Base-by-base conservation (phyloP, 2,888 invertebrate genomes). In the Athrips mouffetella region DNA sequence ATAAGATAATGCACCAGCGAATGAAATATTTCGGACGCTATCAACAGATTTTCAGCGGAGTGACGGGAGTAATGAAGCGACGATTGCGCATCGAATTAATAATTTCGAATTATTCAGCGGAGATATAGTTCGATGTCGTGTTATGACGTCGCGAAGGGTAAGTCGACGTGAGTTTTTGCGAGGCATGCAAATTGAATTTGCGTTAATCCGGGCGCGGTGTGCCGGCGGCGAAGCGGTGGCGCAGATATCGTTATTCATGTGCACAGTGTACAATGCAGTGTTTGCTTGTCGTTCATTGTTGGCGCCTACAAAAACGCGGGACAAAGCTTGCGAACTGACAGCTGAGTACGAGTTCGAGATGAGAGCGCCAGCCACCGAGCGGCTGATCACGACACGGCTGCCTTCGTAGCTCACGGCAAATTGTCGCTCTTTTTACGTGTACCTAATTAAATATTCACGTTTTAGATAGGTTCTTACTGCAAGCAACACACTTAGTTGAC, bases 211-310 rank as follows among this genome's bases (percentile, higher is more conserved):
- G 63, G 68, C 65, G 65, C 63, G 64, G 65, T 64, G 63, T 73
- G 82, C 78, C 76, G 58, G 69, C 72, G 73, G 78, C 76, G 71
- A 66, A 58, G 60, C 58, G 62, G 60, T 64, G 65, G 57, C 52
- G 57, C 54, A 70, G 62, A 71, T 71, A 73, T 79, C 73, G 79
- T 79, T 85, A 86, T 86, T 84, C 85, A 86, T 84, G 74, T 66
- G 70, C 63, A 63, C 61, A 59, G 64, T 59, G 63, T 63, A 82
- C 84, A 86, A 83, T 80, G 65, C 69, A 55, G 63, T 86, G 84
- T 86, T 87, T 85, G 79, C 80, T 84, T 82, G 83, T 85, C 79
- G 73, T 67, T 77, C 74, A 71, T 82, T 81, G 80, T 81, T 70
- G 71, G 71, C 69, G 67, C 70, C 72, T 67, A 69, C 68, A 74